A percentile compares a stretch with the other conserved stretches of the same genome.
Evolutionary conservation across 2,888 invertebrate genomes (phyloP).

Genomic region (Amiota communis): DNA sequence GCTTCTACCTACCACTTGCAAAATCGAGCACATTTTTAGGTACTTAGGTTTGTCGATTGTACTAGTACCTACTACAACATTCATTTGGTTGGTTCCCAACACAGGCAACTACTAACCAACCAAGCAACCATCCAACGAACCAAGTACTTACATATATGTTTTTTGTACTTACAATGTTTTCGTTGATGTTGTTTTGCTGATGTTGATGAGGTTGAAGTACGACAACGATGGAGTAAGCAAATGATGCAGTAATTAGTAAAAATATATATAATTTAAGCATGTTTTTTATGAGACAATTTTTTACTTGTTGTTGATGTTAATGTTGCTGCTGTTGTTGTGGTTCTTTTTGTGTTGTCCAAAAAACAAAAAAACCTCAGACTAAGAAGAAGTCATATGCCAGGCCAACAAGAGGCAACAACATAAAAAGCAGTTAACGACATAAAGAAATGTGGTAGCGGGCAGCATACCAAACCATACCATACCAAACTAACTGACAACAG

Average conservation of each 20-base stretch:
- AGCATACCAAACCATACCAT: not conserved
- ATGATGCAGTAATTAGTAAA: constrained; percentile 66
- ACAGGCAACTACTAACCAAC: not conserved
- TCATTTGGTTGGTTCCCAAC: not conserved
- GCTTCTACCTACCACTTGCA: not conserved
- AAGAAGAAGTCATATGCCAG: not conserved
- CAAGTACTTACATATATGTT: too few relatives aligned
- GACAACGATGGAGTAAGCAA: constrained; percentile 55
- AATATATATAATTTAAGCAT: constrained; percentile 28
- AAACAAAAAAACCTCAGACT: too few relatives aligned
- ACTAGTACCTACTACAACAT: too few relatives aligned
- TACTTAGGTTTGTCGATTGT: not conserved
- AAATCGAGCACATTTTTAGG: constrained; percentile 10
- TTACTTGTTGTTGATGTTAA: not conserved
- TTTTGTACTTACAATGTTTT: too few relatives aligned
- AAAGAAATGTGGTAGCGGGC: not conserved
- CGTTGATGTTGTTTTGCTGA: too few relatives aligned
- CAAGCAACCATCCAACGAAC: too few relatives aligned
- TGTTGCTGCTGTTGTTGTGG: too few relatives aligned
- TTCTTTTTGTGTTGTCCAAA: too few relatives aligned
- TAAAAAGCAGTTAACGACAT: not conserved
- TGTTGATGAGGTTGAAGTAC: not conserved
- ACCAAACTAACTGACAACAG: constrained; percentile 14
- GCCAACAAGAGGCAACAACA: not conserved
- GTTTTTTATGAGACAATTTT: constrained; percentile 12